Evolutionary conservation across 2,113 vertebrate genomes (phyloP), one percentile per base, ranked within the genome.

Genomic region (Grammomys dolichurus): DNA sequence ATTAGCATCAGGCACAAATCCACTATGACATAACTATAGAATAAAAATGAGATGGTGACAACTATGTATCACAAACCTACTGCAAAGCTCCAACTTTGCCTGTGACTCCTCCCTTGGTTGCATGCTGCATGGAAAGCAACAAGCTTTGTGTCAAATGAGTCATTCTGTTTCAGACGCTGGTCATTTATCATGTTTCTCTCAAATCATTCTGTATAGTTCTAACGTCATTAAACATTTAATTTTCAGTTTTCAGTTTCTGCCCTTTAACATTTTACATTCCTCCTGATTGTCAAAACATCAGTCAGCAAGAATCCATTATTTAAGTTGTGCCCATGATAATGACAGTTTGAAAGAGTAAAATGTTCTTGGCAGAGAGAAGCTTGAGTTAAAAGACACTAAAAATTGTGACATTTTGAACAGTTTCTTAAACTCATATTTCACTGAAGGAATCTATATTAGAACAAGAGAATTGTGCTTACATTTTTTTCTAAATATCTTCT

Each of bases 351-450:
- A 22, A 92, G 19, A 93, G 40, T 92, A 75, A 63, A 88, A 94
- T 91, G 16, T 82, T 94, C 51, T 94, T 96, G 60, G n/a, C 46
- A 96, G 90, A 24, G 2, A 90, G 36, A 67, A 63, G 36, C 14
- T 33, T 93, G 7, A 73, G 9, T 9, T 28, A 78, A 91, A 7
- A 63, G 78, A 92, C 28, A 86, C 0, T 69, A 96, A 82, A 93
- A 69, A 40, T n/a, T 91, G 24, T 56, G 54, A 91, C 19, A 77
- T 72, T 96, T 91, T 95, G 13, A 92, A 82, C 31, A 48, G 36
- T 69, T 95, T 94, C 76, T 60, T 96, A 85, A 97, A 97, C 96
- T 91, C 14, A 58, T 87, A 87, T 36, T 56, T 97, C 7, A 88
- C 63, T 46, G 75, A 97, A 97, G 87, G 91, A 81, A 87, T 97